Evolutionary conservation across 2,888 invertebrate genomes (phyloP), one percentile per base, ranked within the genome.

Genomic region (Amphipyra tragopoginis): DNA sequence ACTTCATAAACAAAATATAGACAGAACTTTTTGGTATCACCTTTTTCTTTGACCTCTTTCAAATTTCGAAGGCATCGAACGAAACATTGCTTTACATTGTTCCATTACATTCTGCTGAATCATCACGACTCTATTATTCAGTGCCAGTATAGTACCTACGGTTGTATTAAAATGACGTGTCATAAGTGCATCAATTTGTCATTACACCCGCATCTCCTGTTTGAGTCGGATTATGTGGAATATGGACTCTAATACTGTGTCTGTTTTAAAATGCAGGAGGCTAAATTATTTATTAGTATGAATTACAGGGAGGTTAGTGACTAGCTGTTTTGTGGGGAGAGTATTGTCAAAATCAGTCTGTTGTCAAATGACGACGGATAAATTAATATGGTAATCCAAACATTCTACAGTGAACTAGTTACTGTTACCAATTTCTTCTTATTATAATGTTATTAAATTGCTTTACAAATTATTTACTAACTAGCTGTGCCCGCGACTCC

Each of bases 101-200:
- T 14, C 9, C 40, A 80, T 72, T n/a, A 40, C 29, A 72, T 81
- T 83, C 69, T 84, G 92, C 89, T 59, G 55, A 70, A 84, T 93
- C 93, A 93, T 84, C 73, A 81, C 79, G 57, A 72, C 83, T 90
- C 88, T 90, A 92, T 93, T 89, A 93, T 89, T 93, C 91, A 93
- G 84, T 88, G 89, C 84, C 90, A 86, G 84, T 88, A 29, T 29
- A n/a, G n/a, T n/a, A 86, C 86, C 86, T 85, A 84, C 81, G 75
- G 74, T 69, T 67, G 69, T 76, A 84, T 79, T 72, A 79, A 79
- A 79, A 75, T 43, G 77, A 75, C 54, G 80, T 77, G 87, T 89
- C 87, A 87, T 84, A 83, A 75, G 80, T 79, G 75, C 80, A 84
- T 88, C 90, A 88, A 90, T 91, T 91, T 91, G 90, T 92, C 91